phyloP scores from a whole-genome alignment of 1,140 invertebrate genomes.

The Ericerus pela region DNA sequence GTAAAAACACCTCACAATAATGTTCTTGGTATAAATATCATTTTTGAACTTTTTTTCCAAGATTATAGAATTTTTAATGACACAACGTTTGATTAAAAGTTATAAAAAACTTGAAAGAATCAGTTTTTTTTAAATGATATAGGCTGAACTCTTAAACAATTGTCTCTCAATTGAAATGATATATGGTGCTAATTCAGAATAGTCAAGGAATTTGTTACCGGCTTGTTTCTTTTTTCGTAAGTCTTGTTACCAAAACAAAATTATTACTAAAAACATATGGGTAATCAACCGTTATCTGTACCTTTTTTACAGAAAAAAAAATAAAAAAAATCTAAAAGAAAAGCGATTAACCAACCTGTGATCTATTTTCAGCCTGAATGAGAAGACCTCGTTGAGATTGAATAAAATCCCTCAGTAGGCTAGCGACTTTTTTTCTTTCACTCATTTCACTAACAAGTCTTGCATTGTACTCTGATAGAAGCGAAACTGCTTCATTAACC shows the following conservation, averaged over 20 bases:
- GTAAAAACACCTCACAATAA: too few relatives aligned
- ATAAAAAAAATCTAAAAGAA: neutral
- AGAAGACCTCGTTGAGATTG: conserved; percentile 68
- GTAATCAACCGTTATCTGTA: neutral
- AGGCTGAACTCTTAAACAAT: too few relatives aligned
- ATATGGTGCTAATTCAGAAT: too few relatives aligned
- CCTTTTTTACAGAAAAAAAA: too few relatives aligned
- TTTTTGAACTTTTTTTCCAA: too few relatives aligned
- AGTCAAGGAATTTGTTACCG: neutral
- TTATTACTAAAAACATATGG: neutral
- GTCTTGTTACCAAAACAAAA: neutral
- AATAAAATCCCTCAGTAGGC: conserved; percentile 76
- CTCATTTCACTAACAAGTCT: conserved; percentile 75
- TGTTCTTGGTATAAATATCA: too few relatives aligned
- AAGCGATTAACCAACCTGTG: conserved; percentile 62
- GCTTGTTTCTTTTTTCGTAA: neutral
- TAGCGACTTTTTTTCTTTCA: conserved; percentile 62
- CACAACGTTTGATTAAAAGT: too few relatives aligned
- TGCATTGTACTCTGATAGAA: conserved; percentile 78
- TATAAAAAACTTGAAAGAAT: too few relatives aligned
- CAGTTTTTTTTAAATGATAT: too few relatives aligned
- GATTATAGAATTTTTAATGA: too few relatives aligned
- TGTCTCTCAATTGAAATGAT: too few relatives aligned
- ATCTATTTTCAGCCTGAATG: conserved; percentile 62
- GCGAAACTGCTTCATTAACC: conserved; percentile 70